Base-by-base conservation (phyloP, 1,140 invertebrate species). In the Conus betulinus region DNA sequence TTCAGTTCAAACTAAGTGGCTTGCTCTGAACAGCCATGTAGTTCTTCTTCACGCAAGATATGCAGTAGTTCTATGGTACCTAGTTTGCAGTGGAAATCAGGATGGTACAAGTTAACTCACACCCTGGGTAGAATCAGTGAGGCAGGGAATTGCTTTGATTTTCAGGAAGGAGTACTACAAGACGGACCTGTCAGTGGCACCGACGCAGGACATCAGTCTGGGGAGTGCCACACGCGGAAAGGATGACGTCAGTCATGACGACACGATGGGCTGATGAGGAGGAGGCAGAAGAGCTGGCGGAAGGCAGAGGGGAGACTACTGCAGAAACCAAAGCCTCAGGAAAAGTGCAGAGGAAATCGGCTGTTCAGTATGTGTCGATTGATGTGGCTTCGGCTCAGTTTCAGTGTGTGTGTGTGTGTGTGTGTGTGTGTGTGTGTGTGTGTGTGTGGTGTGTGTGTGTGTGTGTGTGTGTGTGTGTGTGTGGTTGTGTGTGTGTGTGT, bases 131-230 rank as follows among this genome's bases (percentile, higher is more conserved):
- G 39, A 39, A 39, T 39, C 39, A 60, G 57, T 11, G 57, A 15
- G 15, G 57, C 57, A 11, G 57, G 13, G 4, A 60, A 15, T 60
- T 8, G 15, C 57, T 20, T 13, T 71, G 67, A 7, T 1, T 90
- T 88, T 23, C 89, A 95, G 94, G 39, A 94, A 94, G 90, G 94
- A 95, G 89, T 94, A 94, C 60, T 93, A 94, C 87, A 86, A 78
- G 78, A 84, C 90, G 23, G 94, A 94, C 71, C 81, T 92, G 51
- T 90, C 89, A 78, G 86, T 89, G 74, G 93, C 93, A 27, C 93
- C 94, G 13, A 92, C 92, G 23, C 94, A 95, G 90, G 91, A 95
- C 89, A 91, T 95, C 13, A 88, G 84, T 15, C 87, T 78, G 20
- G 85, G 92, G 60, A 71, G 71, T 13, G 20, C 82, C 10, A 27